Percentiles rank a stretch among this genome's conserved stretches.
Conservation (phyloP, 2,888 invertebrate genomes). For the Dione juno region DNA sequence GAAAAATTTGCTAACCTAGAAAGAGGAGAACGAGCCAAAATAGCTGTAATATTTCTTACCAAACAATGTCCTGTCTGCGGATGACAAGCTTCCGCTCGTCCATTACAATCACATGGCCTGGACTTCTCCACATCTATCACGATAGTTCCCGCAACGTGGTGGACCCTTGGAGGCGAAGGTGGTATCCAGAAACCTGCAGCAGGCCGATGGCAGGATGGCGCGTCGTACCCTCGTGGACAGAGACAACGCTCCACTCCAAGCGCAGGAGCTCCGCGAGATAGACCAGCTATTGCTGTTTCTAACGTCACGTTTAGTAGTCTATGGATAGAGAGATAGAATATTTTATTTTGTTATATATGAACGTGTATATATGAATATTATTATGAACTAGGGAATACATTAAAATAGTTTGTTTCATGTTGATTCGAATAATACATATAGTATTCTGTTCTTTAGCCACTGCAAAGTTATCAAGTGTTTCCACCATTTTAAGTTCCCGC, state of each 20-base stretch:
- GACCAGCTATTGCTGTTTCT: conserved; percentile 90
- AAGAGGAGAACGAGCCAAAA: no score
- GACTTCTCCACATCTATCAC: conserved; percentile 92
- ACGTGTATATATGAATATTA: no score
- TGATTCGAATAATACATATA: no score
- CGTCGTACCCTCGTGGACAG: conserved; percentile 91
- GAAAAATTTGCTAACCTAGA: no score
- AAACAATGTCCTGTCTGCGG: conserved; percentile 92
- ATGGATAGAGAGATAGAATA: conserved; percentile 14
- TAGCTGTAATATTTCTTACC: conserved; percentile 85
- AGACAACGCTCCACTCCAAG: conserved; percentile 93
- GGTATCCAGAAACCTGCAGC: conserved; percentile 92
- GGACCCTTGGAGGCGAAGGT: conserved; percentile 67
- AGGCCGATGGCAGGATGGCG: conserved; percentile 95
- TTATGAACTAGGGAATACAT: no score
- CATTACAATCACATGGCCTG: conserved; percentile 91
- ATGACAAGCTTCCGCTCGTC: conserved; percentile 90
- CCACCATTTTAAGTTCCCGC: no score
- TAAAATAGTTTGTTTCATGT: no score
- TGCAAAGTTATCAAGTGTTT: no score
- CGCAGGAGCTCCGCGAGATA: conserved; percentile 87
- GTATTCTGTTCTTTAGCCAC: no score
- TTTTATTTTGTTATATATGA: not conserved
- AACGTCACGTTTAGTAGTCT: conserved; percentile 89
- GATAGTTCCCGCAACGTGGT: conserved; percentile 85